Conservation (phyloP, 2,888 invertebrate species). For the Phyllotreta cruciferae region DNA sequence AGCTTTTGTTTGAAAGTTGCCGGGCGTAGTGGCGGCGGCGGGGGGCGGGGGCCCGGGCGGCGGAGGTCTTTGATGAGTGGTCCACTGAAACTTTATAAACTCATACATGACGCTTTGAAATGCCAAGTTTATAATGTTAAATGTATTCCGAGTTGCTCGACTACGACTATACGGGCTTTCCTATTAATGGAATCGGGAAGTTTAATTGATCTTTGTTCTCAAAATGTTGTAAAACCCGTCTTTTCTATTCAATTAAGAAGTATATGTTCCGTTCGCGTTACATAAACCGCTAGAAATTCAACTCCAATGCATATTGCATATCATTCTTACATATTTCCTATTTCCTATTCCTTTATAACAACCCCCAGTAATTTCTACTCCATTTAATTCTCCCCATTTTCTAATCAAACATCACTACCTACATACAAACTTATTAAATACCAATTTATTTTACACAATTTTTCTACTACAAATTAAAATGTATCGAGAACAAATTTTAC, state of each 20-base stretch:
- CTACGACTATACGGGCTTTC: constrained; percentile 34
- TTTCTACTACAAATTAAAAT: too few species aligned
- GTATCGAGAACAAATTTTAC: too few species aligned
- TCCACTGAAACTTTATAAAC: constrained; percentile 48
- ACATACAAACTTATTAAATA: too few species aligned
- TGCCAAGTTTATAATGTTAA: constrained; percentile 44
- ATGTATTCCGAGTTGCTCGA: constrained; percentile 41
- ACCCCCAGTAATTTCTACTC: too few species aligned
- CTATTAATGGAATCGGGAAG: constrained; percentile 40
- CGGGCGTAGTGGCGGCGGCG: constrained; percentile 33
- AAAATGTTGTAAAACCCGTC: constrained; percentile 34
- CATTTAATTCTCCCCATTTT: too few species aligned
- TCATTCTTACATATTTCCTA: too few species aligned
- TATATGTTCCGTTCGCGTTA: constrained; percentile 18
- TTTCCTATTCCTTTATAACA: too few species aligned
- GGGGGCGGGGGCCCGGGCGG: constrained; percentile 30
- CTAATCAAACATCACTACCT: too few species aligned
- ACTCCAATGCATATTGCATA: neutral
- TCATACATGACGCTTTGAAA: constrained; percentile 44
- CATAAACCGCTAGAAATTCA: constrained; percentile 19
- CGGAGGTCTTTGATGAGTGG: constrained; percentile 47
- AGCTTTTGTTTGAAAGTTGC: constrained; percentile 40
- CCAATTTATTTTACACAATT: too few species aligned
- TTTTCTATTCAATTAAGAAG: constrained; percentile 28
- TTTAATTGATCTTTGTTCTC: constrained; percentile 42